Conservation (phyloP, 2,113 vertebrate genomes). For the Myotis davidii region DNA sequence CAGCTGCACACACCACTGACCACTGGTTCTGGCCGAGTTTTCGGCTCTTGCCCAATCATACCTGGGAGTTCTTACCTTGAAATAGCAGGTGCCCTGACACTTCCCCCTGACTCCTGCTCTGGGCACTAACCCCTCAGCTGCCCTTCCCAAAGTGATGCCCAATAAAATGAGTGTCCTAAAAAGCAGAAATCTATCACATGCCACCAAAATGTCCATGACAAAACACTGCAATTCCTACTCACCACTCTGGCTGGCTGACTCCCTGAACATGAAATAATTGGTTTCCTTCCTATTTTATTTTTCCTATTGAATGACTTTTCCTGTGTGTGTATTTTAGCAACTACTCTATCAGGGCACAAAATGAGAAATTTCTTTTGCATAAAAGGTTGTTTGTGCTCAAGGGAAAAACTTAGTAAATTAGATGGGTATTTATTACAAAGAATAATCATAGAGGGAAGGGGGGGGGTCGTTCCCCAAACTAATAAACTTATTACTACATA, state of each 20-base stretch:
- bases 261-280: conserved; percentile 12
- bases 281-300: conserved; percentile 40
- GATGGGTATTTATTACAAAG: conserved; percentile 24
- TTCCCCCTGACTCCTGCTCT: background rate
- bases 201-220: conserved; percentile 15
- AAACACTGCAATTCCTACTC: background rate
- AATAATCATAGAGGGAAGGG: background rate
- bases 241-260: background rate
- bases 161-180: background rate
- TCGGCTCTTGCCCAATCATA: background rate
- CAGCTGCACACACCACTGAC: background rate
- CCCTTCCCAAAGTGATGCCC: background rate
- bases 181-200: conserved; percentile 2
- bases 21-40: fast-evolving
- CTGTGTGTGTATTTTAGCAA: background rate
- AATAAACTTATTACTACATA: conserved; percentile 27
- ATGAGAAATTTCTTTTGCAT: conserved; percentile 34
- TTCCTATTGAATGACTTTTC: background rate
- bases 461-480: background rate
- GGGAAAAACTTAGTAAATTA: background rate
- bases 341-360: background rate
- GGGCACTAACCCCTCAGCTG: background rate
- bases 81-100: background rate
- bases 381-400: background rate
- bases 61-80: background rate